Evolutionary conservation across 1,140 invertebrate genomes (phyloP), one percentile per base, ranked within the genome.

Genomic region (Neelides sp.): DNA sequence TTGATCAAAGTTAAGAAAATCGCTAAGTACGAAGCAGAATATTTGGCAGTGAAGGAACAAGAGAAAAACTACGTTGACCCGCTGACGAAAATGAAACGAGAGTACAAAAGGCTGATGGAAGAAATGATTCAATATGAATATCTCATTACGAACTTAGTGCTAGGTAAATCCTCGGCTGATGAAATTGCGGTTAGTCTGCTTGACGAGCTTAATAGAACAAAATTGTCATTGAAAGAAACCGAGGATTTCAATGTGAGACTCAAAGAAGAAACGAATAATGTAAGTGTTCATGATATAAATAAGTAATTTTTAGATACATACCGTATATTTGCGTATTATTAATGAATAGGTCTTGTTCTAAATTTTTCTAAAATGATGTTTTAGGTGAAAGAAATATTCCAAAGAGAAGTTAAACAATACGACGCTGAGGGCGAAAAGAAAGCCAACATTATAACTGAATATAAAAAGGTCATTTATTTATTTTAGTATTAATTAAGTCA

Each of bases 1-100:
- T 81, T 78, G 61, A 76, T 91, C 36, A 97, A 95, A 69, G 80
- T 96, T 39, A 94, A 94, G 68, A 86, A 92, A 64, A 68, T 98
- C 46, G 86, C 85, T 67, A 95, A 96, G 66, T 98, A 97, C 65
- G 91, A 97, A 67, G 82, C 85, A 55, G 93, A 98, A 64, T 98
- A 89, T 70, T 68, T 77, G 50, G 70, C 78, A 15, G 71, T 85
- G 20, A 92, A 92, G 78, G 79, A 59, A 49, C 68, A 70, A 50
- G 68, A 75, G 55, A 59, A 72, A 49, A 67, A 71, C 47, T 64
- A 69, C 44, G 73, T 76, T 52, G 73, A 79, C 64, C 77, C 78
- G 10, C 53, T 76, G 1, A 70, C 74, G 42, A 67, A 75, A 55
- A 64, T 75, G 43, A 67, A 75, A 68, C 63, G 69, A 60, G 76